phyloP scores from a whole-genome alignment of 2,113 vertebrate species.

The Pachyramphus minor region DNA sequence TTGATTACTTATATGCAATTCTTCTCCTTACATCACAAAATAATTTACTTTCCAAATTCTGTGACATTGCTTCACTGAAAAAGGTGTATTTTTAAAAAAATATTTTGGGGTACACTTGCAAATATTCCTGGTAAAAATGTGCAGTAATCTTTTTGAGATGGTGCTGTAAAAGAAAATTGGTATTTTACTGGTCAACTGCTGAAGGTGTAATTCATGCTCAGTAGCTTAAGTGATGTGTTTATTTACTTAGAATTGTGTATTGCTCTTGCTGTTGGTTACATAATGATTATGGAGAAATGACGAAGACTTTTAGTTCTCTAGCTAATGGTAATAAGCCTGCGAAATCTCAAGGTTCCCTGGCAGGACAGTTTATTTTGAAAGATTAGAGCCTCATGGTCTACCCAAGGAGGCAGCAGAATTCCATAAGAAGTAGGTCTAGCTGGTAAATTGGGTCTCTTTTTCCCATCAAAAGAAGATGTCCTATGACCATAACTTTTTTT shows the following conservation, averaged over 20 bases:
- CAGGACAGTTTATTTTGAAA: background rate
- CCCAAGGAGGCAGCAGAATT: background rate
- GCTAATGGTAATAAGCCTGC: background rate
- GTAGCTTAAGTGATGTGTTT: background rate
- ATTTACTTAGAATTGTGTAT: background rate
- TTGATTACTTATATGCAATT: background rate
- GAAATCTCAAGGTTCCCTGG: background rate
- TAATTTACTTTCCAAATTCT: background rate
- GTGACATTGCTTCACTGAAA: background rate
- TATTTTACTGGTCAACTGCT: background rate
- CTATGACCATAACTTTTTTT: background rate
- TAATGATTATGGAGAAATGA: background rate
- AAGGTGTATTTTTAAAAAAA: background rate
- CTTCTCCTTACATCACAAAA: background rate
- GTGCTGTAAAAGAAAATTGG: background rate
- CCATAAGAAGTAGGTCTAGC: background rate
- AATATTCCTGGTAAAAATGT: background rate
- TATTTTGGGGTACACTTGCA: background rate
- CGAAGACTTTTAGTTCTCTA: background rate
- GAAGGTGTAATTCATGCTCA: background rate
- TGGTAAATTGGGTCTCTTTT: background rate
- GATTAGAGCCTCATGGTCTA: background rate
- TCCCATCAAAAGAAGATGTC: fast-evolving
- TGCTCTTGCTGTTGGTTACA: background rate
- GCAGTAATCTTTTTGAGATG: background rate